Percentiles rank a stretch among this genome's conserved stretches.
phyloP scores from a whole-genome alignment of 1,140 invertebrate genomes.

The Micrasema longulum region DNA sequence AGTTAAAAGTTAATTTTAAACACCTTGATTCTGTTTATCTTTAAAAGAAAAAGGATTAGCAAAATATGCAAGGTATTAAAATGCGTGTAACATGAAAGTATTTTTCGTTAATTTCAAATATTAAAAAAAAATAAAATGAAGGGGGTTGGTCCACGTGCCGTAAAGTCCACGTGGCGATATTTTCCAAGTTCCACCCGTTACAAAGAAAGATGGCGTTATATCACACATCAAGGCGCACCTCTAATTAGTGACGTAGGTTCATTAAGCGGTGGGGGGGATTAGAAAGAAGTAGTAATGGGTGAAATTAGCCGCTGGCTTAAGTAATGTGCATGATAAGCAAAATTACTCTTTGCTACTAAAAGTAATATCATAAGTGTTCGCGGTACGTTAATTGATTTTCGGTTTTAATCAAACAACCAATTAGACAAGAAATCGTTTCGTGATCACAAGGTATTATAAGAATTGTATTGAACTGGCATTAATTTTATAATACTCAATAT shows the following conservation, averaged over 20 bases:
- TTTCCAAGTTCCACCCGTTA: slow-evolving; percentile 3
- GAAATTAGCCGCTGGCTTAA: slow-evolving; percentile 52
- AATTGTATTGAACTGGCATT: no score
- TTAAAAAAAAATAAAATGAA: no score
- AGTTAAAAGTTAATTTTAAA: no score
- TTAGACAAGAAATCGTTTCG: no score
- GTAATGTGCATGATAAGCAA: slow-evolving; percentile 53
- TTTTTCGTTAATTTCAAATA: no score
- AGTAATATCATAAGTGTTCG: slow-evolving; percentile 43
- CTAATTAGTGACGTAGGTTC: slow-evolving; percentile 51
- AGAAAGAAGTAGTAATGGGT: slow-evolving; percentile 49
- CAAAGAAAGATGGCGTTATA: slow-evolving; percentile 9
- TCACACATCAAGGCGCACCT: slow-evolving; percentile 47
- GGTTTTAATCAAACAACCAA: slow-evolving; percentile 17
- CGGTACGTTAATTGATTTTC: slow-evolving; percentile 32
- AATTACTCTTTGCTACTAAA: slow-evolving; percentile 32
- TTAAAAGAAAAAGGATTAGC: no score
- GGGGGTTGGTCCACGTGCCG: neutral
- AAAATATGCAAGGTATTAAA: no score
- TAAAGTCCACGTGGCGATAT: neutral
- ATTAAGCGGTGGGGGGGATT: slow-evolving; percentile 43
- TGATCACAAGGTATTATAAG: no score
- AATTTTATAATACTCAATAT: no score
- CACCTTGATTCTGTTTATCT: no score
- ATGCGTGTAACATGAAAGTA: no score